Percentiles rank a stretch among this genome's conserved stretches.
phyloP scores from a whole-genome alignment of 2,113 vertebrate species.

The Regulus satrapa region DNA sequence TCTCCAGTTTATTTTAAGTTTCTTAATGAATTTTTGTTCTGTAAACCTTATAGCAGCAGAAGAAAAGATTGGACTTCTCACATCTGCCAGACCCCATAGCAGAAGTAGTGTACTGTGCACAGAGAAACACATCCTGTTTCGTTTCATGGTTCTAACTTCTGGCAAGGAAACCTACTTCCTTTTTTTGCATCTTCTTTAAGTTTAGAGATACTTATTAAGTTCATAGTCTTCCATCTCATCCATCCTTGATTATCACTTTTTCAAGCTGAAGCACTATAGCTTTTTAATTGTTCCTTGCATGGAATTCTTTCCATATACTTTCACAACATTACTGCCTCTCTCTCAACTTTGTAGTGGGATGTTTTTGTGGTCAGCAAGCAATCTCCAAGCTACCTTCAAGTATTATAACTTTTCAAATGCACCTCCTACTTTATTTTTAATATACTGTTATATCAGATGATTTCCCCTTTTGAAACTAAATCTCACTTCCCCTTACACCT shows the following conservation, averaged over 20 bases:
- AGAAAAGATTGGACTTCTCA: not conserved
- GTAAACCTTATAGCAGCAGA: not conserved
- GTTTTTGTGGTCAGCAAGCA: not conserved
- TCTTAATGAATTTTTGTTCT: not conserved
- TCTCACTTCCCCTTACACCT: not conserved
- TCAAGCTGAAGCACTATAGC: not conserved
- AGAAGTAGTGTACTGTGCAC: not conserved
- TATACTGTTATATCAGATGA: not conserved
- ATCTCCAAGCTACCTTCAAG: not conserved
- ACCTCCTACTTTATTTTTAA: not conserved
- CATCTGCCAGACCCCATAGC: not conserved
- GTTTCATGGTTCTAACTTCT: not conserved
- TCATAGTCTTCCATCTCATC: not conserved
- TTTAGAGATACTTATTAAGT: not conserved
- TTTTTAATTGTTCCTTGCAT: not conserved
- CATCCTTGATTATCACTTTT: not conserved
- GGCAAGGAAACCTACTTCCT: not conserved
- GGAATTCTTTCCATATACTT: not conserved
- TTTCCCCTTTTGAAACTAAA: not conserved
- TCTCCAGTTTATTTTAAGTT: not conserved
- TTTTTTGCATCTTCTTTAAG: not conserved
- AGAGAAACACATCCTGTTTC: not conserved
- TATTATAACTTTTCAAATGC: not conserved
- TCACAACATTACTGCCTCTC: not conserved
- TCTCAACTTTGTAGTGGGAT: not conserved